Base-by-base conservation (phyloP, 2,113 vertebrate genomes). In the Chrysochloris asiatica region DNA sequence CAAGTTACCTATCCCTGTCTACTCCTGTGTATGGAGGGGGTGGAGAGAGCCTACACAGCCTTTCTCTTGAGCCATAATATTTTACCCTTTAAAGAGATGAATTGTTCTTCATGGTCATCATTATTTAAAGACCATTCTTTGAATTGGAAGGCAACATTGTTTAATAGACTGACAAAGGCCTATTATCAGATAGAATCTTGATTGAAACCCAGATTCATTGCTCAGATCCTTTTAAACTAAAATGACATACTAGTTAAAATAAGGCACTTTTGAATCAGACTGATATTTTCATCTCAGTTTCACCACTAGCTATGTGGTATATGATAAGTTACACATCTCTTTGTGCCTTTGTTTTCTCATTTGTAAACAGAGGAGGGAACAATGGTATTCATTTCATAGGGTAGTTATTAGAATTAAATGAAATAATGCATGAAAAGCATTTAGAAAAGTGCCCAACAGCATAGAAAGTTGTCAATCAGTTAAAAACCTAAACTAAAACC, bases 61-160 rank as follows among this genome's bases (percentile, higher is more conserved):
- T n/a, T n/a, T n/a, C n/a, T n/a, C n/a, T n/a, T n/a, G n/a, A n/a
- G n/a, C n/a, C 13, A 56, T 9, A 26, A 41, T 36, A 8, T 73
- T 73, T 81, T 54, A 21, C 52, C 36, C 33, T 91, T 93, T 61
- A 85, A 88, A 88, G 33, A 89, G 5, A 63, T 83, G 52, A 88
- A 63, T 90, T 82, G 21, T 77, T 93, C 67, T 86, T 71, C 59
- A 16, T 93, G 75, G 30, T 85, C 21, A 36, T 90, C 63, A 69
- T 95, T 69, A 67, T 89, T 77, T 30, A 71, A 91, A 76, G 33
- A 76, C 36, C 10, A 17, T 82, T 84, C 33, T 76, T 87, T 50
- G 19, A 94, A 89, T 76, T 76, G 86, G 22, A 73, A 87, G 52
- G 41, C 28, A 50, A 24, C 8, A 50, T 71, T 75, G 22, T 83